Evolutionary conservation across 1,140 invertebrate genomes (phyloP).

Genomic region (Limonius californicus): DNA sequence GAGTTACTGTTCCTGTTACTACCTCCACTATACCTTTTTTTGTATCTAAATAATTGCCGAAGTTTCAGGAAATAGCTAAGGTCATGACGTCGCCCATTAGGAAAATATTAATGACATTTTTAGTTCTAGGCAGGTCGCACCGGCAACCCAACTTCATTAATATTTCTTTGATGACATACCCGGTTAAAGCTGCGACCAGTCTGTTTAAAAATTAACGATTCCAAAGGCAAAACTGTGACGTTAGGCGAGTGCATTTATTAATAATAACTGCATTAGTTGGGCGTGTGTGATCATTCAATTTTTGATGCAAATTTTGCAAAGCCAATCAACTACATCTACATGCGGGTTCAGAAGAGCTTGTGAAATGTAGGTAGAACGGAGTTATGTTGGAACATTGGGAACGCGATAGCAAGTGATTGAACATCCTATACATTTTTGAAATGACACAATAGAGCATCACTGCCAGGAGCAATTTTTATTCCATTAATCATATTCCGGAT

Average conservation of each 20-base stretch:
- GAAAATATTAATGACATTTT: too few relatives aligned
- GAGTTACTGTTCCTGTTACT: too few relatives aligned
- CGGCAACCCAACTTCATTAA: too few relatives aligned
- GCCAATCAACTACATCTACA: background rate
- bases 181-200: too few relatives aligned
- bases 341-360: background rate
- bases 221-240: background rate
- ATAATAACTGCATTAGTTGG: background rate
- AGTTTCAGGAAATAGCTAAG: too few relatives aligned
- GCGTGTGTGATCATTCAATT: background rate
- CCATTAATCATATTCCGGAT: slow-evolving; percentile 15
- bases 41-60: too few relatives aligned
- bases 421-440: background rate
- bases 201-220: slow-evolving; percentile 4
- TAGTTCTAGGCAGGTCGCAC: too few relatives aligned
- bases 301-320: background rate
- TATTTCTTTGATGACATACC: too few relatives aligned
- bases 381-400: too few relatives aligned
- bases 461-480: slow-evolving; percentile 7
- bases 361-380: background rate
- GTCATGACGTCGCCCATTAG: too few relatives aligned
- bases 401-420: background rate
- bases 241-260: background rate
- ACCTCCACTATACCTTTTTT: too few relatives aligned
- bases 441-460: slow-evolving; percentile 10